phyloP scores from a whole-genome alignment of 2,888 invertebrate species.

The Drosophila acutilabella region DNA sequence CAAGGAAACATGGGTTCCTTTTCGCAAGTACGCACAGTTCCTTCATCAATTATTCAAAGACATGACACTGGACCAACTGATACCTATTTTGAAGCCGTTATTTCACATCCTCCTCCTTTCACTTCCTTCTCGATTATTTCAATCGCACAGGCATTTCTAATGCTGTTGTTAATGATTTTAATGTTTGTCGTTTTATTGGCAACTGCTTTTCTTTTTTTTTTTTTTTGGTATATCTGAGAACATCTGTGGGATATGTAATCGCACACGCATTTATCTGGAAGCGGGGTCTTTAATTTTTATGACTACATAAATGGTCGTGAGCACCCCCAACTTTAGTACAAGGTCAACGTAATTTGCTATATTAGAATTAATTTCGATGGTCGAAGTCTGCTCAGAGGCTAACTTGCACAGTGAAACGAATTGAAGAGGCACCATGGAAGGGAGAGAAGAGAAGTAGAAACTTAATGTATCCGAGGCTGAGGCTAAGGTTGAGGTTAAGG shows the following conservation, averaged over 20 bases:
- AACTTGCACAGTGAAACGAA: constrained; percentile 46
- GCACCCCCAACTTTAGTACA: constrained; percentile 7
- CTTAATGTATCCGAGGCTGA: constrained; percentile 46
- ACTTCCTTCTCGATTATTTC: neutral
- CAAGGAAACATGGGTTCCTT: constrained; percentile 31
- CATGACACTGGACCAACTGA: constrained; percentile 20
- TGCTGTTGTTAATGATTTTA: constrained; percentile 78
- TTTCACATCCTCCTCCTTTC: neutral
- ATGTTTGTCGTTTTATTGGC: constrained; percentile 76
- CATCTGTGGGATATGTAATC: constrained; percentile 35
- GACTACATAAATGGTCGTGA: constrained; percentile 75
- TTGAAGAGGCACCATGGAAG: neutral
- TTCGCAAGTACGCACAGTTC: constrained; percentile 32
- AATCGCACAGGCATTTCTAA: constrained; percentile 57
- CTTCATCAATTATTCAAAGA: constrained; percentile 62
- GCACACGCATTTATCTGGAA: constrained; percentile 70
- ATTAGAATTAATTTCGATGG: constrained; percentile 79
- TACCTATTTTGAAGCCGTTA: constrained; percentile 3
- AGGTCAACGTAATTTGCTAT: constrained; percentile 74
- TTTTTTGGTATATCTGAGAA: constrained; percentile 6
- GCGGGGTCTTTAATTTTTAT: constrained; percentile 79
- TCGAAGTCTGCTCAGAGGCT: constrained; percentile 51
- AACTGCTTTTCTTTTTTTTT: constrained; percentile 41
- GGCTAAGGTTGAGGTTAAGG: constrained; percentile 3
- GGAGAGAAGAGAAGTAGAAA: constrained; percentile 15